Conservation (phyloP, 1,140 invertebrate genomes). For the Apis laboriosa region DNA sequence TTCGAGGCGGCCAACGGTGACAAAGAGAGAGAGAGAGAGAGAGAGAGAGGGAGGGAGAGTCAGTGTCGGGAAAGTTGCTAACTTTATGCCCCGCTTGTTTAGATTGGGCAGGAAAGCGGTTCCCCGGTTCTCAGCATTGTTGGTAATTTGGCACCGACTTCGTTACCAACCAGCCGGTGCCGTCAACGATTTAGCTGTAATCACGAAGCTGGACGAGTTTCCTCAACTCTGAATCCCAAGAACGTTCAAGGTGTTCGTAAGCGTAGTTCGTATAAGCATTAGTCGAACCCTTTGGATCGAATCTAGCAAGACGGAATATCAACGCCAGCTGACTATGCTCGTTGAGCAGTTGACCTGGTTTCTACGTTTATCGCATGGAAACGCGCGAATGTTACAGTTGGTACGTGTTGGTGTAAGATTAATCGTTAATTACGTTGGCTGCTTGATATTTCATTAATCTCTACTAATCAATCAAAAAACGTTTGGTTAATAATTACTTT, state of each 20-base stretch:
- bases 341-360: slow-evolving; percentile 52
- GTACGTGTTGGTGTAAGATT: neutral
- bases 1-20: slow-evolving; percentile 68
- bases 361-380: slow-evolving; percentile 14
- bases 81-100: slow-evolving; percentile 77
- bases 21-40: slow-evolving; percentile 27
- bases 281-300: slow-evolving; percentile 42
- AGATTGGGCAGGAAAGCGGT: slow-evolving; percentile 75
- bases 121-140: slow-evolving; percentile 68
- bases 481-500: neutral
- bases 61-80: slow-evolving; percentile 75
- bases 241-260: slow-evolving; percentile 46
- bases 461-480: neutral
- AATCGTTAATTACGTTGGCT: neutral
- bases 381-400: neutral
- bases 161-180: slow-evolving; percentile 59
- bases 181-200: slow-evolving; percentile 60
- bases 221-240: slow-evolving; percentile 42
- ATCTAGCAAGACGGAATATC: slow-evolving; percentile 24
- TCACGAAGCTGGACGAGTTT: slow-evolving; percentile 55
- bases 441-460: neutral
- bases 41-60: slow-evolving; percentile 16
- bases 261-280: slow-evolving; percentile 16
- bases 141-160: slow-evolving; percentile 76
- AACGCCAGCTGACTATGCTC: slow-evolving; percentile 51